Evolutionary conservation across 2,797 vertebrate genomes (phyloP), one percentile per base, ranked within the genome.

Genomic region (Agapornis canus): DNA sequence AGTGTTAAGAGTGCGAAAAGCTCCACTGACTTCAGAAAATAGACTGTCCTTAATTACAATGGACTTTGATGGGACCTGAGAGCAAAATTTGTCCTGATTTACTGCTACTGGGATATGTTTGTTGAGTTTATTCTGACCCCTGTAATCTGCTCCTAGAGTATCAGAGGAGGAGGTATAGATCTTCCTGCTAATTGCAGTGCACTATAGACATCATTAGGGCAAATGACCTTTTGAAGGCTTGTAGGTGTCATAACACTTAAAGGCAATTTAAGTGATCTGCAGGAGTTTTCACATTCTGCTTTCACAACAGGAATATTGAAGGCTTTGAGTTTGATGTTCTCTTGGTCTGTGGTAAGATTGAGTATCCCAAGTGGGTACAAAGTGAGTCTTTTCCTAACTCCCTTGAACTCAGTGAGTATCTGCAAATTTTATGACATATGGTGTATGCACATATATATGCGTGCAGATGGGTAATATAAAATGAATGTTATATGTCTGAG

Each of bases 161-260:
- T 47, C 83, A 32, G 52, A 54, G 82, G 79, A 75, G 84, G 65
- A 86, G 72, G 75, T 83, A 69, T 0, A 1, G 52, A 88, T 94
- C 61, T 90, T 92, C 69, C 49, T 76, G 73, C 54, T 95, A 94
- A 89, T 87, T 91, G 51, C 71, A 72, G 76, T 32, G 35, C 6
- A 29, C 26, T 68, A 69, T 26, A 60, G 69, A 54, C 57, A 88
- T 49, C 81, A 45, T 88, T 78, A 89, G 35, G 52, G 57, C 47
- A 95, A 81, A 85, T 83, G 61, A 65, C 75, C 75, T 75, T 92
- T 92, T 75, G 37, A 68, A 80, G 32, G 20, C 48, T 57, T 68
- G 39, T 26, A 25, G 11, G 29, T 76, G 96, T 94, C 68, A 40
- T 80, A 93, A 82, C 31, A 23, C 21, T 80, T 86, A 3, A 66